Evolutionary conservation across 1,140 invertebrate genomes (phyloP).

Genomic region (Steinernema khuongi): DNA sequence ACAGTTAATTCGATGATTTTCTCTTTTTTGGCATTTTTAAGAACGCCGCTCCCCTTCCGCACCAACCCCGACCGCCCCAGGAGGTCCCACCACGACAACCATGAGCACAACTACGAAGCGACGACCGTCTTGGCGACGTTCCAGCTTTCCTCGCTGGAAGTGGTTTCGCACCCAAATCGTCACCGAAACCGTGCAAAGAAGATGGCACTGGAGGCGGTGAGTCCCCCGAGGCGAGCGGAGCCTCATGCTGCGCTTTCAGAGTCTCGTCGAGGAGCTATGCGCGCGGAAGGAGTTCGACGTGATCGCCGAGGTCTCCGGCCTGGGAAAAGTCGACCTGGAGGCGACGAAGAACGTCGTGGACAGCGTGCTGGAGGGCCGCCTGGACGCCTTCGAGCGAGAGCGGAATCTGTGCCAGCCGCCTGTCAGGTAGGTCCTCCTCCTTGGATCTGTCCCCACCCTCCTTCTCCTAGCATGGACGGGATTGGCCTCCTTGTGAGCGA

Average conservation of each 20-base stretch:
- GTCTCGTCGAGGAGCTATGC: not conserved
- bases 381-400: conserved; percentile 5
- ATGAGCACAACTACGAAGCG: too few relatives aligned
- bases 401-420: not conserved
- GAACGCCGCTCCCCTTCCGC: too few relatives aligned
- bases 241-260: not conserved
- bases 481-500: not conserved
- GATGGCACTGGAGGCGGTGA: not conserved
- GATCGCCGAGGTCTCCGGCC: not conserved
- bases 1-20: too few relatives aligned
- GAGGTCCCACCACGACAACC: too few relatives aligned
- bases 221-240: not conserved
- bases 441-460: not conserved
- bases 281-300: not conserved
- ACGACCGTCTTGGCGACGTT: too few relatives aligned
- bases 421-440: not conserved
- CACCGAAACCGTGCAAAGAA: not conserved
- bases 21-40: too few relatives aligned
- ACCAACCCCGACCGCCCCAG: too few relatives aligned
- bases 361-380: not conserved
- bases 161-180: not conserved
- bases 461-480: not conserved
- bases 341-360: not conserved
- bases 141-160: too few relatives aligned
- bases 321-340: not conserved